Percentiles rank a stretch among this genome's conserved stretches.
Evolutionary conservation across 2,888 invertebrate species (phyloP).

Genomic region (Chalcosyrphus nemorum): DNA sequence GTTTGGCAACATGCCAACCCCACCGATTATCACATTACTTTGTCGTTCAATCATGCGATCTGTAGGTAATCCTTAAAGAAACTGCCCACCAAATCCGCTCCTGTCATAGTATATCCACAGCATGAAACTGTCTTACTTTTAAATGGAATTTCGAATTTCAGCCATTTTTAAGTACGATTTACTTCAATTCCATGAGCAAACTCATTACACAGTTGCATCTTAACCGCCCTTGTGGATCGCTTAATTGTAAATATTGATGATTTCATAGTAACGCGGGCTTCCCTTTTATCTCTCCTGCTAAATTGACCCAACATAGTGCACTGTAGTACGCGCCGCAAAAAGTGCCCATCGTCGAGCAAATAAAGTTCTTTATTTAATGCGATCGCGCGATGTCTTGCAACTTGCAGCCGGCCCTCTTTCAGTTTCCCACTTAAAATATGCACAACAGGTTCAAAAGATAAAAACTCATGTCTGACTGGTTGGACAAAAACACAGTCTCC

Average conservation of each 20-base stretch:
- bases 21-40: too few relatives aligned
- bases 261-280: not conserved
- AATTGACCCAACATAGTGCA: not conserved
- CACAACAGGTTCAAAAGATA: constrained; percentile 25
- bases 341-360: constrained; percentile 3
- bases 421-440: not conserved
- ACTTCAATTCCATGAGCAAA: not conserved
- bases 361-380: constrained; percentile 62
- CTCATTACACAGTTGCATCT: not conserved
- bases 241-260: not conserved
- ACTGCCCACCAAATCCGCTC: too few relatives aligned
- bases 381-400: not conserved
- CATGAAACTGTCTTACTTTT: too few relatives aligned
- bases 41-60: too few relatives aligned
- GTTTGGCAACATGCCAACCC: too few relatives aligned
- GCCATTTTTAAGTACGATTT: too few relatives aligned
- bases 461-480: not conserved
- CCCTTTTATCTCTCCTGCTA: too few relatives aligned
- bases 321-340: not conserved
- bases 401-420: not conserved
- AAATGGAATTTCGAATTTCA: too few relatives aligned
- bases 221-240: not conserved
- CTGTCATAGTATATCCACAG: too few relatives aligned
- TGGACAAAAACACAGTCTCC: not conserved
- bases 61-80: too few relatives aligned